Evolutionary conservation across 1,140 invertebrate species (phyloP).

Genomic region (Mercenaria mercenaria): DNA sequence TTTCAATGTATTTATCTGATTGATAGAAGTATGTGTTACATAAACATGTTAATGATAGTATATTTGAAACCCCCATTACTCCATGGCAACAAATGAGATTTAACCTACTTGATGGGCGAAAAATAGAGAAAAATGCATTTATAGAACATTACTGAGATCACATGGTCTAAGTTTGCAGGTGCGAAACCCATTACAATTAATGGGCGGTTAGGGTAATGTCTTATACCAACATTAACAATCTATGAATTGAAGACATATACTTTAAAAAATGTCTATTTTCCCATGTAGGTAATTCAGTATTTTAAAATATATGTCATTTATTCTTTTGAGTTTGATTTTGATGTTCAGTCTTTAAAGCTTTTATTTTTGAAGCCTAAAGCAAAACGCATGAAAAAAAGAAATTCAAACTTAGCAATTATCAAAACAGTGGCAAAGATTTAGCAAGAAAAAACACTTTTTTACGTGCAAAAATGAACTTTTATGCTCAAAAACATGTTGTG

Average conservation of each 20-base stretch:
- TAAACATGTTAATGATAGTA: neutral
- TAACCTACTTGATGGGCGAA: constrained; percentile 25
- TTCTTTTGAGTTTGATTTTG: no score
- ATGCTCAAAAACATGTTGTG: no score
- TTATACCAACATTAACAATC: neutral
- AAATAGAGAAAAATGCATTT: constrained; percentile 53
- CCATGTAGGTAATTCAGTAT: no score
- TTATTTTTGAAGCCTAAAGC: no score
- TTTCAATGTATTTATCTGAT: neutral
- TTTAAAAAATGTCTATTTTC: no score
- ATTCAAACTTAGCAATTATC: no score
- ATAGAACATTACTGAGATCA: constrained; percentile 47
- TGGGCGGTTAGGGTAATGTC: constrained; percentile 33
- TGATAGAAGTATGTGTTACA: neutral
- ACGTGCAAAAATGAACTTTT: no score
- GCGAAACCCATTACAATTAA: constrained; percentile 60
- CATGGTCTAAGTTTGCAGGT: constrained; percentile 37
- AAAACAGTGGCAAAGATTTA: no score
- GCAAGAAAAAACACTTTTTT: no score
- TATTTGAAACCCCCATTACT: constrained; percentile 29
- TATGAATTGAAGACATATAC: neutral
- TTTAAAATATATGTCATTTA: no score
- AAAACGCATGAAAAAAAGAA: no score
- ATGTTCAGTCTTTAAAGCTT: no score
- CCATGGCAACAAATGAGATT: constrained; percentile 49